Conservation (phyloP, 2,888 invertebrate species). For the Tipula confusa region DNA sequence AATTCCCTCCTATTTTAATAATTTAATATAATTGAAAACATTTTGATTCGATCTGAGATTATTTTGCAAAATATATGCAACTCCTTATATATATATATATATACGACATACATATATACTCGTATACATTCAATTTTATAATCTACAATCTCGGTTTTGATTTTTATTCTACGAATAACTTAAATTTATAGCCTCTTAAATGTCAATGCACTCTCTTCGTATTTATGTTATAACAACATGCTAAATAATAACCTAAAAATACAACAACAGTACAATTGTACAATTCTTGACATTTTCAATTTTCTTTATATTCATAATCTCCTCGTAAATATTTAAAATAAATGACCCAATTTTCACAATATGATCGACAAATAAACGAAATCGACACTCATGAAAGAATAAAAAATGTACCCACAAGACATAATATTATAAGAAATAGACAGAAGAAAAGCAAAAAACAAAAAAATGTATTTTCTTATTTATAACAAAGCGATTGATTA, state of each 20-base stretch:
- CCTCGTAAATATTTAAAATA: not conserved
- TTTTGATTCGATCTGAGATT: not conserved
- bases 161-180: too few species aligned
- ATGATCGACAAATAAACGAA: not conserved
- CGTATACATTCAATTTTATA: not conserved
- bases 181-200: not conserved
- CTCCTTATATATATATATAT: too few species aligned
- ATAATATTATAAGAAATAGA: not conserved
- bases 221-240: not conserved
- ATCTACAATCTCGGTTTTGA: not conserved
- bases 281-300: not conserved
- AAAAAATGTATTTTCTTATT: not conserved
- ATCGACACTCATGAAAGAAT: not conserved
- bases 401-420: not conserved
- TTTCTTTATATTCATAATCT: not conserved
- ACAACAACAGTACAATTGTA: not conserved
- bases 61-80: not conserved
- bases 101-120: too few species aligned
- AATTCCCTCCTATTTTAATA: not conserved
- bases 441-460: not conserved
- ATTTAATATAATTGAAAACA: not conserved
- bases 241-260: not conserved
- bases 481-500: conserved; percentile 14
- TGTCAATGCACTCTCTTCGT: conserved; percentile 4
- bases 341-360: conserved; percentile 3